phyloP scores from a whole-genome alignment of 2,888 invertebrate species.

The Drosophila cracens region DNA sequence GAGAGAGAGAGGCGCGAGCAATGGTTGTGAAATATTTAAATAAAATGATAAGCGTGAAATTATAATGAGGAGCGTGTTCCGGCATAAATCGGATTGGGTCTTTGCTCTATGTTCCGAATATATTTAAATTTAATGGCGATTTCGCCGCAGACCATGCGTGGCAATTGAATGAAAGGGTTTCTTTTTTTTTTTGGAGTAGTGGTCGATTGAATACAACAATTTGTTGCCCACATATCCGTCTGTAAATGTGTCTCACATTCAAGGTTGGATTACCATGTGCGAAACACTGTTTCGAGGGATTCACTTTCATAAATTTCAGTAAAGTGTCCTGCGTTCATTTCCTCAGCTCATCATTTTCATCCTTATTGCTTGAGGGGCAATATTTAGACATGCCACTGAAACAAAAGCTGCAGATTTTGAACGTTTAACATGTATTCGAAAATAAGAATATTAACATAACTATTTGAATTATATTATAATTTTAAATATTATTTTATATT shows the following conservation, averaged over 20 bases:
- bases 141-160: constrained; percentile 36
- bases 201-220: constrained; percentile 23
- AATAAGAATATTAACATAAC: neutral
- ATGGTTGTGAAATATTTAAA: constrained; percentile 62
- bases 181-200: neutral
- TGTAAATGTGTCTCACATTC: constrained; percentile 48
- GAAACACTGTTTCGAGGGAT: constrained; percentile 36
- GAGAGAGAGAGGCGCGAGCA: neutral
- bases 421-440: neutral
- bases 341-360: neutral
- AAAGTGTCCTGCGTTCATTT: constrained; percentile 8
- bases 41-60: constrained; percentile 81
- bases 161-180: constrained; percentile 47
- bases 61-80: constrained; percentile 79
- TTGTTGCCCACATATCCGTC: constrained; percentile 45
- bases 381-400: neutral
- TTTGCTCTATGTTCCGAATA: constrained; percentile 17
- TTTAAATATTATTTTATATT: neutral
- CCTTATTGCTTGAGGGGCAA: neutral
- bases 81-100: constrained; percentile 68
- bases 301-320: constrained; percentile 17
- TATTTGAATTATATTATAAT: neutral
- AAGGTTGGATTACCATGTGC: constrained; percentile 27
- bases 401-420: neutral
- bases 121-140: constrained; percentile 52